phyloP scores from a whole-genome alignment of 2,113 vertebrate genomes.

The Chionis minor region DNA sequence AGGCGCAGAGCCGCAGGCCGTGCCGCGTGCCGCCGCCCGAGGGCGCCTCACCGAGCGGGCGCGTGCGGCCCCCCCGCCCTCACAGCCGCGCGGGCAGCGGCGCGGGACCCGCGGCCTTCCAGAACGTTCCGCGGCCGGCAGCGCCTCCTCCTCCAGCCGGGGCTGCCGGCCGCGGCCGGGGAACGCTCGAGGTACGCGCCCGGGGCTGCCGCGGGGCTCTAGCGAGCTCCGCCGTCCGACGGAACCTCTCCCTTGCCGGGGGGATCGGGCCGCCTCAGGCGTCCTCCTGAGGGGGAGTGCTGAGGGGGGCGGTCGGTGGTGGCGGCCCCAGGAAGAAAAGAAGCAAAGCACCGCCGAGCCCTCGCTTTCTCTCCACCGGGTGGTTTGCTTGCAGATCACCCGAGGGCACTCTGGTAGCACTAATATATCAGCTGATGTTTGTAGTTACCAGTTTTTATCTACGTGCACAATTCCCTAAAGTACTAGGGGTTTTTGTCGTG shows the following conservation, averaged over 20 bases:
- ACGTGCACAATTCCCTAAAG: not conserved
- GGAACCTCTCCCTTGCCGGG: too few relatives aligned
- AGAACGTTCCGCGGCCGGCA: not conserved
- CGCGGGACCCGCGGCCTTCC: not conserved
- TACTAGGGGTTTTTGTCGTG: not conserved
- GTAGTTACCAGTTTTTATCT: not conserved
- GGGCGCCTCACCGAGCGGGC: too few relatives aligned
- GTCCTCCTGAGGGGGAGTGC: accelerated
- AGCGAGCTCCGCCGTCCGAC: accelerated
- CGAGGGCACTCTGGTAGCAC: not conserved
- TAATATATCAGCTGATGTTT: not conserved
- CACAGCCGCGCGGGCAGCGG: accelerated
- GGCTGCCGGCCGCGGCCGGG: not conserved
- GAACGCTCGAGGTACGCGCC: accelerated
- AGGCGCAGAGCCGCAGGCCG: too few relatives aligned
- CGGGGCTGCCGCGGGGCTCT: accelerated
- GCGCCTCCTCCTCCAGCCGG: accelerated
- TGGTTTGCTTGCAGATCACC: not conserved
- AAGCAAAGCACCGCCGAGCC: too few relatives aligned
- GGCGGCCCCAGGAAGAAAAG: accelerated
- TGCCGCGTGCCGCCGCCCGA: too few relatives aligned
- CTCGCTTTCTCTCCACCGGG: accelerated
- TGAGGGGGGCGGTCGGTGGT: accelerated
- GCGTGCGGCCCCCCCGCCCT: not conserved
- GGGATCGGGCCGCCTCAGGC: accelerated